A percentile compares a stretch with the other conserved stretches of the same genome.
Evolutionary conservation across 2,888 invertebrate genomes (phyloP).

Genomic region (Sialis lutaria): DNA sequence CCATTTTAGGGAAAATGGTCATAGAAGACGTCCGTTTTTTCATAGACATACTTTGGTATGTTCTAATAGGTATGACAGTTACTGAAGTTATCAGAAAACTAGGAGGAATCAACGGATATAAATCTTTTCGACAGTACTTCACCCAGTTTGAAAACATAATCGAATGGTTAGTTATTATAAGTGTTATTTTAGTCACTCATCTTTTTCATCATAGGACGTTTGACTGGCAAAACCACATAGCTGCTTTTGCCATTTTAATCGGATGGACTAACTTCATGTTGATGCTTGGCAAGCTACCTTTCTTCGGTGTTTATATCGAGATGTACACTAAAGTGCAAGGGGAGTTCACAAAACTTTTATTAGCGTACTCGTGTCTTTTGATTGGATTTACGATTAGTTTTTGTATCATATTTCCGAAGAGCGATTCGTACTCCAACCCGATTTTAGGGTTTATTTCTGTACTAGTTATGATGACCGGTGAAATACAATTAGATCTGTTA

Average conservation of each 20-base stretch:
- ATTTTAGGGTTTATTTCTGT: constrained; percentile 73
- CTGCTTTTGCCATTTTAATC: constrained; percentile 68
- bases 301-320: constrained; percentile 78
- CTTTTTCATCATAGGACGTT: constrained; percentile 61
- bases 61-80: constrained; percentile 57
- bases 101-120: constrained; percentile 66
- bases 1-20: constrained; percentile 56
- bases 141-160: constrained; percentile 72
- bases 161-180: constrained; percentile 73
- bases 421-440: constrained; percentile 66
- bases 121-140: constrained; percentile 64
- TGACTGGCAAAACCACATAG: constrained; percentile 74
- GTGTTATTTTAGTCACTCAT: constrained; percentile 69
- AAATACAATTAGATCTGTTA: constrained; percentile 58
- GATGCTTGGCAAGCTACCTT: constrained; percentile 76
- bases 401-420: constrained; percentile 72
- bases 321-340: constrained; percentile 81
- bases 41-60: constrained; percentile 73
- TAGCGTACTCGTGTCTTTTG: constrained; percentile 70
- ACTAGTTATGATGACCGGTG: constrained; percentile 79
- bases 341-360: constrained; percentile 70
- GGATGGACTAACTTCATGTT: constrained; percentile 85
- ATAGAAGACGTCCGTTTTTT: constrained; percentile 50
- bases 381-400: constrained; percentile 79
- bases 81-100: constrained; percentile 67